Evolutionary conservation across 2,113 vertebrate genomes (phyloP).

Genomic region (Petrocephalus microphthalmus): DNA sequence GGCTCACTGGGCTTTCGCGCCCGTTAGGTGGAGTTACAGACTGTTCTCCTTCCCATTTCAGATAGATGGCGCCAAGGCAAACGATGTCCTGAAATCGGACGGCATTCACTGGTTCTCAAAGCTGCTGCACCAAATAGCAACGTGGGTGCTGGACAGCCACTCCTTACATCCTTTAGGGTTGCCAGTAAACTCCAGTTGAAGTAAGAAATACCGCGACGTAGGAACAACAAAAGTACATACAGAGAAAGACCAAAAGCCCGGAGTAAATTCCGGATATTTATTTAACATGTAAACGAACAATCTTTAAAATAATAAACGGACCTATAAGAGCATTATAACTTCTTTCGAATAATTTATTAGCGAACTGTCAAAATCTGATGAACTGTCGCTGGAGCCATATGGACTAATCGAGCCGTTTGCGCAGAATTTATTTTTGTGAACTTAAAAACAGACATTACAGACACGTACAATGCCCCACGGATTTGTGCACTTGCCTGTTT

Average conservation of each 20-base stretch:
- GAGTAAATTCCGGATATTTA: constrained; percentile 89
- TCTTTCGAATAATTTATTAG: constrained; percentile 99
- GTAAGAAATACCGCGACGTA: constrained; percentile 41
- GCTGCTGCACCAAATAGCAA: constrained; percentile 80
- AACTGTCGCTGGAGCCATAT: constrained; percentile 71
- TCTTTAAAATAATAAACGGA: constrained; percentile 83
- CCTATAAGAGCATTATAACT: constrained; percentile 88
- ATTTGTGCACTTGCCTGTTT: constrained; percentile 68
- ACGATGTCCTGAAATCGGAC: constrained; percentile 44
- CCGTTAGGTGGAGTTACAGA: constrained; percentile 73
- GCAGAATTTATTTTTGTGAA: constrained; percentile 98
- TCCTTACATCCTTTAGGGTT: constrained; percentile 85
- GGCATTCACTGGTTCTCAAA: constrained; percentile 94
- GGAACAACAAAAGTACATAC: constrained; percentile 60
- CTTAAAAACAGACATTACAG: constrained; percentile 55
- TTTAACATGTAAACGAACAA: constrained; percentile 87
- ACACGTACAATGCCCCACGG: constrained; percentile 55
- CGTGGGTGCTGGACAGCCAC: constrained; percentile 82
- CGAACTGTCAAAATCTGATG: constrained; percentile 51
- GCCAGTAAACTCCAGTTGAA: constrained; percentile 76
- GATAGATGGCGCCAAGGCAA: constrained; percentile 31
- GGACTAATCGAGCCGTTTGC: constrained; percentile 67
- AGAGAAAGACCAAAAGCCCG: constrained; percentile 67
- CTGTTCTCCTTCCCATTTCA: constrained; percentile 64
- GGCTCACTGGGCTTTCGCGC: constrained; percentile 88